These are phyloP conservation scores for Chelon auratus DNA, from an alignment of 2,797 vertebrate genomes.

Conservation along the genomic window DNA sequence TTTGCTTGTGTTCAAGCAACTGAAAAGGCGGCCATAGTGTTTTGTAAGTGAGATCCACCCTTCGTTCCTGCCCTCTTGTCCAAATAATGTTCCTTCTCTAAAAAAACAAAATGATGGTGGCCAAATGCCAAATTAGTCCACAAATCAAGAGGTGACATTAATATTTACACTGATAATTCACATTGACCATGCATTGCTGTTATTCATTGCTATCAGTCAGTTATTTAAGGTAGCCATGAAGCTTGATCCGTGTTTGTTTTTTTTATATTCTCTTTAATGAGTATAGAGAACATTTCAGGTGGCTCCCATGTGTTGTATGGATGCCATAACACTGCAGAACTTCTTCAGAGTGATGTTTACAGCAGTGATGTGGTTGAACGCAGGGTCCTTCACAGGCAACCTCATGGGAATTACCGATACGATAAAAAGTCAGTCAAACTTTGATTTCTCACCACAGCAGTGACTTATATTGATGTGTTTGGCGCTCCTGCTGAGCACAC, in stretches of 20 bases:
- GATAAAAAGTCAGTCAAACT: neutral
- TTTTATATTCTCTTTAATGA: neutral
- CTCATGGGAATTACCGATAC: neutral
- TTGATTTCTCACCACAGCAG: neutral
- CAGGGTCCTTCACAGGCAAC: neutral
- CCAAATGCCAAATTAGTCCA: no score
- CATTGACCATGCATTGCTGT: no score
- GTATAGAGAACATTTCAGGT: constrained; percentile 3
- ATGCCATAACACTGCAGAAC: neutral
- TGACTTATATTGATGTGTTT: neutral
- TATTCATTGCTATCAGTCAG: no score
- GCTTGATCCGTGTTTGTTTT: neutral
- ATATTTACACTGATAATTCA: no score
- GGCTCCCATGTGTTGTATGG: constrained; percentile 26
- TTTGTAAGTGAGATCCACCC: no score
- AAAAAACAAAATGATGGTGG: no score
- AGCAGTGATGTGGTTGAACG: neutral
- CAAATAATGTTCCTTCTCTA: no score
- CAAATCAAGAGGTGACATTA: no score
- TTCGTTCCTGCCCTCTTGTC: no score
- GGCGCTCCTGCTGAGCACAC: neutral
- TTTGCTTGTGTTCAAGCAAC: no score
- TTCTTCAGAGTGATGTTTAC: neutral
- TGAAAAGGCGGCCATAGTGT: no score
- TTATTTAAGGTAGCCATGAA: no score